Conservation (phyloP, 2,797 vertebrate species). For the Enteromius viviparus region DNA sequence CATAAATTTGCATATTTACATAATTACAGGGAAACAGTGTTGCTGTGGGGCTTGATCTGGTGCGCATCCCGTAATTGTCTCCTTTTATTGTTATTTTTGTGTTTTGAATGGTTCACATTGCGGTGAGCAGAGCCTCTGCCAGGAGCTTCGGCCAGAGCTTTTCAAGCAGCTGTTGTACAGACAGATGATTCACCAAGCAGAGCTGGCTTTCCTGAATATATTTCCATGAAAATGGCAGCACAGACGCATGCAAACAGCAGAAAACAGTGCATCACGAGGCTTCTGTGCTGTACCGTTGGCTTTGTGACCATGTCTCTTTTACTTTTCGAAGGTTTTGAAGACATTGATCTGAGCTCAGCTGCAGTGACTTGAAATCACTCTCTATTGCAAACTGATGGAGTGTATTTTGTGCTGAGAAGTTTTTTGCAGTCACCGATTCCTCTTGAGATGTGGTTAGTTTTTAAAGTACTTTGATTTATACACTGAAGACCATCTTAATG, state of each 20-base stretch:
- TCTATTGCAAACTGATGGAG: background rate
- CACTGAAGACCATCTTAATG: background rate
- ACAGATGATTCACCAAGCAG: conserved; percentile 26
- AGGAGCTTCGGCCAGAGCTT: background rate
- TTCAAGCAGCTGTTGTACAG: background rate
- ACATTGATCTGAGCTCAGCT: background rate
- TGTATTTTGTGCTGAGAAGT: background rate
- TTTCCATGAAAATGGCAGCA: background rate
- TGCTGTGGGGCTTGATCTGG: background rate
- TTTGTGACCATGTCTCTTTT: background rate
- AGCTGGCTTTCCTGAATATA: conserved; percentile 10
- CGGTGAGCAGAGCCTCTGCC: background rate
- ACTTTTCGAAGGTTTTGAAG: background rate
- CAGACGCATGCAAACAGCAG: background rate
- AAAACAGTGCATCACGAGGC: background rate
- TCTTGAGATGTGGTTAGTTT: background rate
- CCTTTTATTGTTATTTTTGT: background rate
- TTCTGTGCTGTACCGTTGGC: background rate
- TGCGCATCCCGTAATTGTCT: background rate
- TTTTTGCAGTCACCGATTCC: background rate
- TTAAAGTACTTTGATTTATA: background rate
- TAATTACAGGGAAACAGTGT: background rate
- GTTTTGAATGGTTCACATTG: background rate
- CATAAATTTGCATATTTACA: conserved; percentile 38
- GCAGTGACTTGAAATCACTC: background rate